Base-by-base conservation (phyloP, 2,888 invertebrate species). In the Perizoma affinitatum region DNA sequence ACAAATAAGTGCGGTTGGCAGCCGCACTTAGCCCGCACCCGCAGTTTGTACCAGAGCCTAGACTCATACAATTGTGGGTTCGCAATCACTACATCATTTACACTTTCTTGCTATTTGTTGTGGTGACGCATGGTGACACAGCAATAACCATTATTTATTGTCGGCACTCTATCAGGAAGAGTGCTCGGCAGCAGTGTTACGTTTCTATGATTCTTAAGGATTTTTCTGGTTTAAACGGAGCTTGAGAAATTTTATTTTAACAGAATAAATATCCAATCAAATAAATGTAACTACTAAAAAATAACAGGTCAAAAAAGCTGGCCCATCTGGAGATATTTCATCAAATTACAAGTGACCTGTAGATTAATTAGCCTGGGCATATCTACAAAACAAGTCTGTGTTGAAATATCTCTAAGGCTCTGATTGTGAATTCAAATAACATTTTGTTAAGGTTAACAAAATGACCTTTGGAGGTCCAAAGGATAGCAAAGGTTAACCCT, bases 141-240 rank as follows among this genome's bases (percentile, higher is more conserved):
- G 72, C 72, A 71, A 75, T 79, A 78, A 74, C 74, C 72, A 63
- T 75, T 76, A 78, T 76, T 78, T 78, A 79, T 75, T 65, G 66
- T 70, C 56, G 65, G 65, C 73, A 65, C 61, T 66, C 58, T 69
- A 67, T 66, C 67, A 67, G 51, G 52, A 58, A 58, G 65, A 65
- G 61, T 63, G 61, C 51, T 61, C 43, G 53, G 43, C 53, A 59
- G 60, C 53, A 58, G 54, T 54, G 41, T 53, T 49, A 49, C 50
- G 11, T 49, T 49, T 53, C 33, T 34, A 33, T 42, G 5, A 40
- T 50, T 57, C 42, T 9, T 42, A 43, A 35, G 47, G 38, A 33
- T 47, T 42, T 43, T 53, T 47, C 46, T 36, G 10, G 11, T 46
- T 46, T 46, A 35, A 46, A 46, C 34, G 9, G 34, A 46, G 33